Evolutionary conservation across 2,113 vertebrate genomes (phyloP), one percentile per base, ranked within the genome.

Genomic region (Phyllopteryx taeniolatus): DNA sequence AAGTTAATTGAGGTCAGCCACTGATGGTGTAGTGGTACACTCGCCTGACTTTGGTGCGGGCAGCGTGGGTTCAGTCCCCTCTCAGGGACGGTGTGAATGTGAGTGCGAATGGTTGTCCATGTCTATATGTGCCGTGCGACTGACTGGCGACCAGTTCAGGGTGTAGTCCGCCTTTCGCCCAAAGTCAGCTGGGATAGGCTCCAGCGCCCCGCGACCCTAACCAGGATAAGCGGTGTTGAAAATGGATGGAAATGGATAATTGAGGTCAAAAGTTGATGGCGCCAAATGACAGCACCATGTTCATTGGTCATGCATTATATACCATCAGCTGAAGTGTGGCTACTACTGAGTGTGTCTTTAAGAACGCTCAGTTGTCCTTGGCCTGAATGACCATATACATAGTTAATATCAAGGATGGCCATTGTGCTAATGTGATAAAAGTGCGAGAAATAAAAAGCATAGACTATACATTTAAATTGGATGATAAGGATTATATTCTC

Each of bases 1-100:
- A 73, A 85, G 79, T 83, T 88, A 90, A 87, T 88, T 86, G 84
- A 88, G 78, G 84, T 86, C 79, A 76, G 27, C 27, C 27, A 27
- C 27, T 27, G 27, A 27, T 27, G 27, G 27, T 27, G 27, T 27
- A 27, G 27, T 27, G 27, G 27, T 27, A 27, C 27, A 27, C 27
- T 27, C 1, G 27, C 27, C 27, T 27, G 27, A 27, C 27, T 27
- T 27, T 27, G 27, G 27, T 27, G 27, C 27, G 27, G 27, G 27
- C 27, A 27, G 27, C 27, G 27, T 27, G 27, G 27, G 27, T 27
- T 27, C 27, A 27, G 27, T 27, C 27, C 27, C 27, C 27, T 27
- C 27, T 27, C 27, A 27, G 1, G 1, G 27, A 27, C 27, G 27
- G 27, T 27, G 27, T 27, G 27, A 27, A n/a, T n/a, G n/a, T n/a